Conservation (phyloP, 2,113 vertebrate genomes). For the Hydrochoerus hydrochaeris region DNA sequence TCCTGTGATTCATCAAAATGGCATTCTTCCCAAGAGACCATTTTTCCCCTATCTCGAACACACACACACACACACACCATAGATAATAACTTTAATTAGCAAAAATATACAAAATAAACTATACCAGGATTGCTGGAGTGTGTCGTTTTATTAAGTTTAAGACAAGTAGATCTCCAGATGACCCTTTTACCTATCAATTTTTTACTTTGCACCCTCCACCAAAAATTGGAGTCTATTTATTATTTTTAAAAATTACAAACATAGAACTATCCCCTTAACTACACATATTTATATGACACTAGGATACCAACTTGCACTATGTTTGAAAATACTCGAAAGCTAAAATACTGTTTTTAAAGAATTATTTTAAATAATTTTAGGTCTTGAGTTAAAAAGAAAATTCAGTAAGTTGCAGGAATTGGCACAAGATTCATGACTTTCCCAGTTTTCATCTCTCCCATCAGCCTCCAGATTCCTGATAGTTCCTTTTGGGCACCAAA, state of each 20-base stretch:
- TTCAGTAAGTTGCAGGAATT: slow-evolving; percentile 59
- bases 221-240: not conserved
- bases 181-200: not conserved
- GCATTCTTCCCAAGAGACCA: slow-evolving; percentile 84
- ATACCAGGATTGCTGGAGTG: slow-evolving; percentile 27
- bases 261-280: not conserved
- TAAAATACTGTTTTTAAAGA: slow-evolving; percentile 34
- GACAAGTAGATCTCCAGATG: not conserved
- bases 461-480: slow-evolving; percentile 74
- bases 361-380: slow-evolving; percentile 46
- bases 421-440: slow-evolving; percentile 31
- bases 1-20: slow-evolving; percentile 87
- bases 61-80: not conserved
- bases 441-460: slow-evolving; percentile 62
- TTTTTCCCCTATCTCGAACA: slow-evolving; percentile 24
- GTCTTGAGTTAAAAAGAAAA: slow-evolving; percentile 55
- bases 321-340: slow-evolving; percentile 18
- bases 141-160: slow-evolving; percentile 49
- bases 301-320: not conserved
- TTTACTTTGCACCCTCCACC: not conserved
- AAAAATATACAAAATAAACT: slow-evolving; percentile 33
- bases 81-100: slow-evolving; percentile 63
- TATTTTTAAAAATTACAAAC: slow-evolving; percentile 4
- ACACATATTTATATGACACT: not conserved
- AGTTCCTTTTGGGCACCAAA: slow-evolving; percentile 81